Evolutionary conservation across 2,888 invertebrate genomes (phyloP), one percentile per base, ranked within the genome.

Genomic region (Erpobdella octoculata): DNA sequence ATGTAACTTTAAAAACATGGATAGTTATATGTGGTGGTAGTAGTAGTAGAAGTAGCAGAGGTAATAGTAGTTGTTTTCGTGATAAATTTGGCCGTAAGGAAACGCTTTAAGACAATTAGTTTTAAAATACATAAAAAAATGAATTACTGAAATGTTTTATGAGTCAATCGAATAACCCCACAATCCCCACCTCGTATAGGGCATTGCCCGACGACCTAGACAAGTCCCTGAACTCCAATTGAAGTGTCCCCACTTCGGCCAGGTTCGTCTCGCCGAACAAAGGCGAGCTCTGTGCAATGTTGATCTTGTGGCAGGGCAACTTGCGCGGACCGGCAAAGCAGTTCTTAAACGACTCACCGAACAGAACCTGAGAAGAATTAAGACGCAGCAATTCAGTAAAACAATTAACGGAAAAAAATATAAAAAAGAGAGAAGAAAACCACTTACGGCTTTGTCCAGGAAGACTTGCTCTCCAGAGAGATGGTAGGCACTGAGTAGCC

Each of bases 241-340:
- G 97, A 71, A 98, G 88, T 0, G 96, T 95, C 1, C 94, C 91
- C 0, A 95, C 94, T 85, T 98, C 98, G 1, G 96, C 93, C 0
- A 96, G 93, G 72, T 93, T 93, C 80, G 75, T 77, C 64, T 75
- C 73, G 2, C 62, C 70, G 62, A 75, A 77, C 25, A 92, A 92
- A 0, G 93, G 92, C 35, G 87, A 88, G 0, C 93, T 92, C 95
- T 96, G 89, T 18, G 88, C 89, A 33, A 98, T 86, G 85, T 98
- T 97, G 46, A 98, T 91, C 83, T 97, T 96, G 0, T 95, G 94
- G 83, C 88, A 94, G 0, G 97, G 98, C 41, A 86, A 79, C 9
- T 91, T 90, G 0, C 93, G 73, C 2, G 70, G 69, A 12, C 74
- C 74, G 21, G 89, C 88, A 81, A 95, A 96, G 53, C 92, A 92